A percentile compares a stretch with the other conserved stretches of the same genome.
Conservation (phyloP, 2,113 vertebrate genomes). For the Camelus dromedarius region DNA sequence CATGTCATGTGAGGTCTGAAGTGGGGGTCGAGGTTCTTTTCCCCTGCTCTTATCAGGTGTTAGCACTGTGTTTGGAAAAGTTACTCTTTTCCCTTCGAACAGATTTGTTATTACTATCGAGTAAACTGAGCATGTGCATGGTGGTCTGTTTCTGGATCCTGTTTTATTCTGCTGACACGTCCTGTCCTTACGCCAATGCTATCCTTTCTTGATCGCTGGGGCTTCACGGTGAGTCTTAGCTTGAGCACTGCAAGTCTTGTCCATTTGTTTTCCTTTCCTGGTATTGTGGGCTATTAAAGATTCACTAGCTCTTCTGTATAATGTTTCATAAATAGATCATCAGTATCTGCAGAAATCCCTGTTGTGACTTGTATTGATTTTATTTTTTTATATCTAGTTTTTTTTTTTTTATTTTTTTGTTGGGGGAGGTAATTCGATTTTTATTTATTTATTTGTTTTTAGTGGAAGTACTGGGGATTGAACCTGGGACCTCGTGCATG, state of each 20-base stretch:
- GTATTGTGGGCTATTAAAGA: neutral
- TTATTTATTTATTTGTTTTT: no score
- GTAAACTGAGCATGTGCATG: fast-evolving
- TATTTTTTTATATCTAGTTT: no score
- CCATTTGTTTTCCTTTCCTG: neutral
- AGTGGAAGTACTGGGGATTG: no score
- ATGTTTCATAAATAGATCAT: neutral
- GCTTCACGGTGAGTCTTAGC: neutral
- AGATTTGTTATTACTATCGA: neutral
- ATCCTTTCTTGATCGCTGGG: neutral
- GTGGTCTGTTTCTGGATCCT: neutral
- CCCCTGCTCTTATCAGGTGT: neutral
- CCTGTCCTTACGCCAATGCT: fast-evolving
- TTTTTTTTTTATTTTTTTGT: no score
- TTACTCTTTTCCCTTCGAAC: neutral
- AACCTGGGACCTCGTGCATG: no score
- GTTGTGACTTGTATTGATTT: neutral
- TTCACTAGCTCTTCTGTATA: neutral
- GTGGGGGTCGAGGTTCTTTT: neutral
- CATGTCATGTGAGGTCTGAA: fast-evolving
- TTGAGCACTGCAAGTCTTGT: neutral
- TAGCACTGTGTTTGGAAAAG: neutral
- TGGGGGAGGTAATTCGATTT: no score
- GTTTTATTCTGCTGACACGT: no score
- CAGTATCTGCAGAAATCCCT: neutral